Evolutionary conservation across 2,797 vertebrate species (phyloP).

Genomic region (Tachyglossus aculeatus): DNA sequence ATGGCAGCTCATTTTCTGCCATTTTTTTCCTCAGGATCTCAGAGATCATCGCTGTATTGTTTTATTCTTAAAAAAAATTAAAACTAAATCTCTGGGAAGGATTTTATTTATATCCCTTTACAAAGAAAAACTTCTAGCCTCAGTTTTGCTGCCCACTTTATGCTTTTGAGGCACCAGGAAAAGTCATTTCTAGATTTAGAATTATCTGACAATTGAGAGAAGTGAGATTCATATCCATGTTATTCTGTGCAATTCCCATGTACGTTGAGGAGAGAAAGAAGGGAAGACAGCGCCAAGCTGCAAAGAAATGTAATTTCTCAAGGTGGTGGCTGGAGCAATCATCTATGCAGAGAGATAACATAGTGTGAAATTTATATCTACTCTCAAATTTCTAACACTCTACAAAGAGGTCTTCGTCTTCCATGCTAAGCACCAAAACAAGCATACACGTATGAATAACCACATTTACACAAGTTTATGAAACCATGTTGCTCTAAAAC

Average conservation of each 20-base stretch:
- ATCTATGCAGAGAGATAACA: background rate
- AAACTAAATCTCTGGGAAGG: no score
- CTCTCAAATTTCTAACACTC: background rate
- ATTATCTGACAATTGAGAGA: background rate
- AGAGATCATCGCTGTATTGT: no score
- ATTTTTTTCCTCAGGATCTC: no score
- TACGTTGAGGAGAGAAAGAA: background rate
- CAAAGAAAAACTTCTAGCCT: constrained; percentile 9
- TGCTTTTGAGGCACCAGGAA: background rate
- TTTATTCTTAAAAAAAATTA: no score
- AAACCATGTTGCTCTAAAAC: background rate
- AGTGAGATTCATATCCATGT: background rate
- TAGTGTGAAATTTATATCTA: background rate
- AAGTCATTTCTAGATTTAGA: constrained; percentile 16
- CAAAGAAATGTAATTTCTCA: constrained; percentile 39
- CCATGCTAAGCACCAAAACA: background rate
- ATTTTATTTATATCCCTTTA: constrained; percentile 15
- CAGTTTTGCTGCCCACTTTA: background rate
- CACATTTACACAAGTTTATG: background rate
- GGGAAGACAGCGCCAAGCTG: constrained; percentile 9
- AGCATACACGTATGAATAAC: background rate
- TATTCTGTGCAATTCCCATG: background rate
- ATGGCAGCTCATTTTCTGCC: no score
- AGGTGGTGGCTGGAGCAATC: constrained; percentile 9
- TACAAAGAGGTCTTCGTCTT: background rate